Conservation (phyloP, 2,797 vertebrate species). For the Iguana delicatissima region DNA sequence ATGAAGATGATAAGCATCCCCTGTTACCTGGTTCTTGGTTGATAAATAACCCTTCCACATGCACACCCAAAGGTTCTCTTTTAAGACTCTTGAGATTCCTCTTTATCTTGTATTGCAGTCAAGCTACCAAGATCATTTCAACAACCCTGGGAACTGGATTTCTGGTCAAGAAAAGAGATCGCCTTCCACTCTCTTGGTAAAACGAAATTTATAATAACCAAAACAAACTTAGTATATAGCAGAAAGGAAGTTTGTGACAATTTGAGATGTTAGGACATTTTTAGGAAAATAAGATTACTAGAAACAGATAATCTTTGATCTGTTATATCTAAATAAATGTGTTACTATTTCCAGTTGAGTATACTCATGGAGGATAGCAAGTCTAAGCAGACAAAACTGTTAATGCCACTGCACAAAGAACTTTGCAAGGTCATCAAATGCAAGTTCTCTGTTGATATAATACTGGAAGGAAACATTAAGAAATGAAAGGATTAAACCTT, state of each 20-base stretch:
- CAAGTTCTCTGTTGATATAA: neutral
- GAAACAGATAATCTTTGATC: neutral
- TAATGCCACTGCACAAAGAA: neutral
- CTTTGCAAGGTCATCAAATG: neutral
- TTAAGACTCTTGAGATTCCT: neutral
- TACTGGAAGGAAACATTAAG: neutral
- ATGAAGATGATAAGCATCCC: neutral
- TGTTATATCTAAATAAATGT: neutral
- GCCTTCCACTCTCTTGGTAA: too few relatives aligned
- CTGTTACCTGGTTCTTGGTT: neutral
- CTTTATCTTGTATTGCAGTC: neutral
- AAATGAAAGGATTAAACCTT: neutral
- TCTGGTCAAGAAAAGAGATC: neutral
- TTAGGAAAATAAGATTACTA: too few relatives aligned
- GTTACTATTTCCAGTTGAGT: neutral
- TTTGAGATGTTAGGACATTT: too few relatives aligned
- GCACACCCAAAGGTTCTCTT: neutral
- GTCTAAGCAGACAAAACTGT: neutral
- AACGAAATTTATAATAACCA: too few relatives aligned
- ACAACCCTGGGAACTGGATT: neutral
- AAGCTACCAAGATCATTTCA: neutral
- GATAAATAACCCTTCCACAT: neutral
- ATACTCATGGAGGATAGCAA: neutral
- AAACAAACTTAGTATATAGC: too few relatives aligned
- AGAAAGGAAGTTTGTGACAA: too few relatives aligned